phyloP scores from a whole-genome alignment of 1,140 invertebrate species.

The Probaryconus sp. region DNA sequence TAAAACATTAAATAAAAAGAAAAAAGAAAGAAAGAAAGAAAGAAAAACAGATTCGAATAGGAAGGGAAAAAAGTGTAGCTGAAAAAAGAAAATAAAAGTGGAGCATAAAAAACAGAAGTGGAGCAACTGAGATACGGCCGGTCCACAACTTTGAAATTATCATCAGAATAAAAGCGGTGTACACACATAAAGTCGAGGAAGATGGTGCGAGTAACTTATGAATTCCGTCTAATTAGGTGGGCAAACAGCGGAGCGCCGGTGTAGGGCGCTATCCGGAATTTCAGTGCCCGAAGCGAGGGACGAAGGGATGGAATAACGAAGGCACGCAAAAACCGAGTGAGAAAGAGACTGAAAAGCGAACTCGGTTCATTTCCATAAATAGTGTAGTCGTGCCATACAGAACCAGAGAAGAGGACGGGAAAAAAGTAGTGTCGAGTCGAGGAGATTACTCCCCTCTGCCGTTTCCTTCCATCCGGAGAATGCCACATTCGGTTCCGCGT shows the following conservation, averaged over 20 bases:
- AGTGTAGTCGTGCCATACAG: constrained; percentile 58
- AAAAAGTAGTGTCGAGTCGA: neutral
- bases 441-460: constrained; percentile 3
- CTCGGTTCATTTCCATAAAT: constrained; percentile 76
- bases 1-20: constrained; percentile 35
- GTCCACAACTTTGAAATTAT: constrained; percentile 58
- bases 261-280: constrained; percentile 62
- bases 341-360: constrained; percentile 66
- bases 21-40: neutral
- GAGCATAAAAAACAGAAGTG: constrained; percentile 18
- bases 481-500: neutral
- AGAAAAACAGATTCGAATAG: neutral
- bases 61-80: neutral
- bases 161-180: constrained; percentile 61
- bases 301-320: constrained; percentile 4
- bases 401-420: neutral
- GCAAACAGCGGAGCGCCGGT: constrained; percentile 62
- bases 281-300: constrained; percentile 25
- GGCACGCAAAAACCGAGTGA: constrained; percentile 13
- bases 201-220: constrained; percentile 66
- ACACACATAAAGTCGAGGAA: constrained; percentile 40
- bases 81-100: constrained; percentile 7
- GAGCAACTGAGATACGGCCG: constrained; percentile 28
- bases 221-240: constrained; percentile 74
- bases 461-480: constrained; percentile 26